phyloP scores from a whole-genome alignment of 2,797 vertebrate genomes.

The Muraenolepis orangiensis region DNA sequence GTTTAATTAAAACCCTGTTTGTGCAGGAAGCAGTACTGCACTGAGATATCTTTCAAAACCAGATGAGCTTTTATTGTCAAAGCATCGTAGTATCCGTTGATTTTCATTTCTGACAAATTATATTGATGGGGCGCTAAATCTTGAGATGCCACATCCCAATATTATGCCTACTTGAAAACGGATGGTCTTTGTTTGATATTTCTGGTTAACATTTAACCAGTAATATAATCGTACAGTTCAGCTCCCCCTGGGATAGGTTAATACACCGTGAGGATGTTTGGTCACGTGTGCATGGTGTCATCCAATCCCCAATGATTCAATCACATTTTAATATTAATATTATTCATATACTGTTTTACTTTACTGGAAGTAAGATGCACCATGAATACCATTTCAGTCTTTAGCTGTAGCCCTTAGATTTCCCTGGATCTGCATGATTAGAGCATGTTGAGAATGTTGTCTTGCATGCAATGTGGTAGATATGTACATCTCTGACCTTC shows the following conservation, averaged over 20 bases:
- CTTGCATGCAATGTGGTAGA: background rate
- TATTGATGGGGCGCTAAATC: conserved; percentile 34
- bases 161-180: conserved; percentile 15
- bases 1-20: conserved; percentile 64
- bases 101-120: conserved; percentile 46
- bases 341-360: background rate
- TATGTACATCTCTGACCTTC: conserved; percentile 30
- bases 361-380: background rate
- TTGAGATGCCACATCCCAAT: conserved; percentile 22
- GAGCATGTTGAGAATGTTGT: background rate
- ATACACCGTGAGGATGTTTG: background rate
- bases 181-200: conserved; percentile 18
- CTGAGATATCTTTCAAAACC: conserved; percentile 31
- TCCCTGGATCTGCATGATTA: background rate
- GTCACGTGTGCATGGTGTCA: background rate
- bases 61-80: conserved; percentile 43
- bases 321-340: no score
- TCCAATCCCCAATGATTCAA: background rate
- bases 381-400: background rate
- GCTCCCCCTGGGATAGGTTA: background rate
- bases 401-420: background rate
- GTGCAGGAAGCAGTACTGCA: conserved; percentile 34
- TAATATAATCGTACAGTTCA: background rate
- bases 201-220: no score
- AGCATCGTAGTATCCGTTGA: conserved; percentile 42